Evolutionary conservation across 2,113 vertebrate species (phyloP), one percentile per base, ranked within the genome.

Genomic region (Oncorhynchus keta): DNA sequence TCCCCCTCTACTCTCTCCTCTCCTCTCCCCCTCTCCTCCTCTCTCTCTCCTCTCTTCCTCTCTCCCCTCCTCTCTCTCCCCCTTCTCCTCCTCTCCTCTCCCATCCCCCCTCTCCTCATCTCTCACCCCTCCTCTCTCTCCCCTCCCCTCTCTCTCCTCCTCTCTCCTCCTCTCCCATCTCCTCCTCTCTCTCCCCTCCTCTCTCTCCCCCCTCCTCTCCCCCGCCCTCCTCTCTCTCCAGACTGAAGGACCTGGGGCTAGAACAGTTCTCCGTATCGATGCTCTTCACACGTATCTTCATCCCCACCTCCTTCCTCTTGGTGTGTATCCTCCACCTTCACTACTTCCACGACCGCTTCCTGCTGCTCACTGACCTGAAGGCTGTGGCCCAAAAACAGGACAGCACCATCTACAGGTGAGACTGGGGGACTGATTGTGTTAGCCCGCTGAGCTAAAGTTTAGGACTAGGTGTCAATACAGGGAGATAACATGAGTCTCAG

Each of bases 321-420:
- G 95, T 96, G 14, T 99, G 97, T 80, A 96, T 97, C 76, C 93
- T 99, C 74, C 97, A 99, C 89, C 93, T 99, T 76, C 97, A 99
- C 93, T 99, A 99, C 79, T 99, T 99, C 90, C 97, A 99, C 51
- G 95, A 98, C 74, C 93, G 81, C 26, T 99, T 99, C 84, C 96
- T 99, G 5, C 87, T 95, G 85, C 97, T 99, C 86, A 99, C 97
- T 0, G 97, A 99, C 91, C 94, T 99, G 26, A 97, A 97, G 88
- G 95, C 95, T 73, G 95, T 99, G 70, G 93, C 95, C 87, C 95
- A 95, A 84, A 99, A 99, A 90, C 95, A 98, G 81, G 93, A 98
- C 87, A 98, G 93, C 89, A 92, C 94, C 48, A 95, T 99, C 89
- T 99, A 99, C 92, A 99, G 97, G 97, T 99, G 90, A 95, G 92